Evolutionary conservation across 1,140 invertebrate genomes (phyloP).

Genomic region (Telenomus remus): DNA sequence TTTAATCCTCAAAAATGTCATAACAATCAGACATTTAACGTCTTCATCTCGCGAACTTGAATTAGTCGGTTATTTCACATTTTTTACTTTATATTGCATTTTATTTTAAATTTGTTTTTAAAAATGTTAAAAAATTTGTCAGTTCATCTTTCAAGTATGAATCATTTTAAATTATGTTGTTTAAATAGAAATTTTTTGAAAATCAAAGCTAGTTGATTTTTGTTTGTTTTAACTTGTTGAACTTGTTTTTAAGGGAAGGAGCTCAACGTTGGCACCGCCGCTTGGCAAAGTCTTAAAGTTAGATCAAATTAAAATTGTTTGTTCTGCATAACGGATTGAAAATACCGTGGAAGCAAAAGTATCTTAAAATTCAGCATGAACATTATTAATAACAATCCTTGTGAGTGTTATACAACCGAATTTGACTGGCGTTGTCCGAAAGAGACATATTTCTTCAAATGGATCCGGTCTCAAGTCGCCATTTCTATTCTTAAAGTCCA

Average conservation of each 20-base stretch:
- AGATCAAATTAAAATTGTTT: conserved; percentile 46
- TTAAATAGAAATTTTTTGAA: too few relatives aligned
- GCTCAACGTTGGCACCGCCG: conserved; percentile 27
- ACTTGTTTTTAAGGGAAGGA: conserved; percentile 12
- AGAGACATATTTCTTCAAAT: conserved; percentile 2
- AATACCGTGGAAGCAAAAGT: conserved; percentile 29
- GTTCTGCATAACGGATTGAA: conserved; percentile 43
- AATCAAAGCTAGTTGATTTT: conserved; percentile 19
- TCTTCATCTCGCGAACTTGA: too few relatives aligned
- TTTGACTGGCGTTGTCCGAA: conserved; percentile 7
- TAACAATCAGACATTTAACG: neutral
- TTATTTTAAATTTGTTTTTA: neutral
- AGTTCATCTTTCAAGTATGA: too few relatives aligned
- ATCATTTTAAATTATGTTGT: too few relatives aligned
- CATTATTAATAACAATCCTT: conserved; percentile 26
- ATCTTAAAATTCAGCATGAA: conserved; percentile 20
- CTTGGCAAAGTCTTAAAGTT: conserved; percentile 36
- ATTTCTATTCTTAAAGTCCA: conserved; percentile 18
- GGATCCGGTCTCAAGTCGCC: neutral
- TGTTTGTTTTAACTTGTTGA: conserved; percentile 30
- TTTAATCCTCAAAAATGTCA: neutral
- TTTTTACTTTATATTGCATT: neutral
- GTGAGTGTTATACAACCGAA: conserved; percentile 7
- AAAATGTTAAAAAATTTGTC: too few relatives aligned
- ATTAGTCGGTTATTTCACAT: neutral